phyloP scores from a whole-genome alignment of 2,888 invertebrate genomes.

The Drepanosiphum platanoidis region DNA sequence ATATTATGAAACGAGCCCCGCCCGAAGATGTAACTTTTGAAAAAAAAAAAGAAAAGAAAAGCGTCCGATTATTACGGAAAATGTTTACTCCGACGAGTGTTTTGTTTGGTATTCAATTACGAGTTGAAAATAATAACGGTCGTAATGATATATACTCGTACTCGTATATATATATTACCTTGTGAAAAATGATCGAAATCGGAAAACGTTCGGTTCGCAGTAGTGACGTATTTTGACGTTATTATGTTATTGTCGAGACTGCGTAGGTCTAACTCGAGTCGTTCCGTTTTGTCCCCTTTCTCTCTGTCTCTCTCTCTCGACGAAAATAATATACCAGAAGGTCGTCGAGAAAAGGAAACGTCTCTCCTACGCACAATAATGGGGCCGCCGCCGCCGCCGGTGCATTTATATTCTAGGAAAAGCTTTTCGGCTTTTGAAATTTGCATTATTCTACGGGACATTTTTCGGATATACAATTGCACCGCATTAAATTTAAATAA shows the following conservation, averaged over 20 bases:
- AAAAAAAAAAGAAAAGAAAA: too few species aligned
- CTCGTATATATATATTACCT: not conserved
- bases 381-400: too few species aligned
- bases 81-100: too few species aligned
- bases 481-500: conserved; percentile 3
- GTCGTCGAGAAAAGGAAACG: not conserved
- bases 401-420: conserved; percentile 31
- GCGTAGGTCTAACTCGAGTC: not conserved
- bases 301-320: not conserved
- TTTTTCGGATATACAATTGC: conserved; percentile 26
- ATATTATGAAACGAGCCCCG: too few species aligned
- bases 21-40: too few species aligned
- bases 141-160: not conserved
- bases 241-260: too few species aligned
- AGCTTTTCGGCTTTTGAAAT: conserved; percentile 24
- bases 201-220: not conserved
- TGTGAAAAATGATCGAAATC: not conserved
- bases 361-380: not conserved
- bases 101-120: too few species aligned
- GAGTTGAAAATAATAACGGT: too few species aligned
- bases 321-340: not conserved
- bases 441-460: conserved; percentile 16
- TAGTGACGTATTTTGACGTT: not conserved
- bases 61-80: too few species aligned
- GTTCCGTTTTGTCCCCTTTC: not conserved